phyloP scores from a whole-genome alignment of 2,113 vertebrate genomes.

The Coturnix japonica region DNA sequence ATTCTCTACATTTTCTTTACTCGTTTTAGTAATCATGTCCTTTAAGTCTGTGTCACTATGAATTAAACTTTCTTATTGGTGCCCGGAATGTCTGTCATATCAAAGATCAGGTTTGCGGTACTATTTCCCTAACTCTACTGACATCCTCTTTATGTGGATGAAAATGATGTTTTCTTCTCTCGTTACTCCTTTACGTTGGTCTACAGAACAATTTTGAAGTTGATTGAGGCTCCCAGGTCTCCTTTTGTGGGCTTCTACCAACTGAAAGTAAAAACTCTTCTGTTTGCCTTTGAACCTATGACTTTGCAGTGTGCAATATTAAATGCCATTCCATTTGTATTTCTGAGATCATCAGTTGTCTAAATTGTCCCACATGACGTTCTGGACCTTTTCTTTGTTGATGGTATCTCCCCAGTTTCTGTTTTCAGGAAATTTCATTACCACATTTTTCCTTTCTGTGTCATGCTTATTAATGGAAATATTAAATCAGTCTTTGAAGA shows the following conservation, averaged over 20 bases:
- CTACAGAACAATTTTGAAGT: background rate
- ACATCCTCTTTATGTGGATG: background rate
- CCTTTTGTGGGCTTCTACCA: background rate
- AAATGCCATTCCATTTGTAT: background rate
- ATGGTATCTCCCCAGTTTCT: background rate
- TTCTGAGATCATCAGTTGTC: constrained; percentile 5
- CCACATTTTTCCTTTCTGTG: constrained; percentile 2
- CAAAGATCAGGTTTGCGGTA: background rate
- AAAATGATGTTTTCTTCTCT: background rate
- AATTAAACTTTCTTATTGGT: background rate
- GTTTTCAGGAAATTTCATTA: constrained; percentile 46
- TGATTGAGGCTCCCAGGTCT: background rate
- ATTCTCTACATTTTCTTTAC: background rate
- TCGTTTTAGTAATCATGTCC: background rate
- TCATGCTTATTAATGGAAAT: constrained; percentile 36
- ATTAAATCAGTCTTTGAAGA: constrained; percentile 42
- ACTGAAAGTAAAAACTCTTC: background rate
- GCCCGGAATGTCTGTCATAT: background rate
- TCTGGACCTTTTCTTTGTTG: background rate
- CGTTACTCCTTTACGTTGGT: background rate
- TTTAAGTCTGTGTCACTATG: background rate
- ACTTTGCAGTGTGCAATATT: background rate
- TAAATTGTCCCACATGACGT: background rate
- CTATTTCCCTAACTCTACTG: background rate
- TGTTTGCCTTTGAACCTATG: background rate